A percentile compares a stretch with the other conserved stretches of the same genome.
These are phyloP conservation scores for Tachyglossus aculeatus DNA, from an alignment of 2,797 vertebrate genomes.

Conservation along the genomic window DNA sequence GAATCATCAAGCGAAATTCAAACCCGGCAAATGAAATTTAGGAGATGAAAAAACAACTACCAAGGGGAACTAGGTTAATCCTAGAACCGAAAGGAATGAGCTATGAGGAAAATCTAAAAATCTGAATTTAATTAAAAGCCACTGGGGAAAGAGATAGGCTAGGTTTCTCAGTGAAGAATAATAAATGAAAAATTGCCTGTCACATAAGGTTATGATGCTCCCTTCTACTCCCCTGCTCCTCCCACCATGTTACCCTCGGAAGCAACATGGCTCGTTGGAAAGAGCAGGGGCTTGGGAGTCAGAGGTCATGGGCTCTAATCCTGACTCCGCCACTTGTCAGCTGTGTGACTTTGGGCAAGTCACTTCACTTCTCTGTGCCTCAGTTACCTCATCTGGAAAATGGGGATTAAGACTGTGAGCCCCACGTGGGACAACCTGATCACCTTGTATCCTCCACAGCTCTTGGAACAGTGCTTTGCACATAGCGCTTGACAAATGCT, in stretches of 20 bases:
- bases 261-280: too few species aligned
- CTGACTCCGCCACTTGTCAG: too few species aligned
- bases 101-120: slow-evolving; percentile 57
- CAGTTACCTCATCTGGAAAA: too few species aligned
- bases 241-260: neutral
- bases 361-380: too few species aligned
- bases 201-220: neutral
- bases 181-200: slow-evolving; percentile 30
- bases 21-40: slow-evolving; percentile 41
- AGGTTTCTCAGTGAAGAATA: slow-evolving; percentile 23
- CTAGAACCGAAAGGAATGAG: slow-evolving; percentile 45
- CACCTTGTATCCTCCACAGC: too few species aligned
- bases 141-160: slow-evolving; percentile 22
- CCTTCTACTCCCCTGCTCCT: neutral
- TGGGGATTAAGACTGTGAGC: too few species aligned
- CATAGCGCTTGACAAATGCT: too few species aligned
- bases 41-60: slow-evolving; percentile 49
- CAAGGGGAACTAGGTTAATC: slow-evolving; percentile 36
- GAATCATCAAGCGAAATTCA: slow-evolving; percentile 28
- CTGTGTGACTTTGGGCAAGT: too few species aligned
- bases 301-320: too few species aligned
- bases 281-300: too few species aligned
- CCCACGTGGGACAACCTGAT: too few species aligned
- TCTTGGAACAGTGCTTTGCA: too few species aligned
- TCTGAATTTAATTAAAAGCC: slow-evolving; percentile 52